Base-by-base conservation (phyloP, 1,140 invertebrate genomes). In the Drosophila miranda region DNA sequence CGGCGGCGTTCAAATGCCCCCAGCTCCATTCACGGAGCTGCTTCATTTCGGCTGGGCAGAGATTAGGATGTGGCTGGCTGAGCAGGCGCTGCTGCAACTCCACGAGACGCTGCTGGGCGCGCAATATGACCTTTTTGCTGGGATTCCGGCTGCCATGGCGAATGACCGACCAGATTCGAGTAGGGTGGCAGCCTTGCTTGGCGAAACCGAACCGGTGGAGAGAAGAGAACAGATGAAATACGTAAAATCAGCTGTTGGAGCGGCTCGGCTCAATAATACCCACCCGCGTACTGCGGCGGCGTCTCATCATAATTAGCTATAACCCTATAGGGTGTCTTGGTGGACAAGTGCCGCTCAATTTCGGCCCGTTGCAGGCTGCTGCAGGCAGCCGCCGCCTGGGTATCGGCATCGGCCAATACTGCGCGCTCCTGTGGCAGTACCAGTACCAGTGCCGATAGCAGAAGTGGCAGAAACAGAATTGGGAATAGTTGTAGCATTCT, bases 91-190 rank as follows among this genome's bases (percentile, higher is more conserved):
- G 59, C 55, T 91, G 89, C 14, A 95, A 73, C 28, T 90, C 38
- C 6, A 91, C 89, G 4, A 95, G 74, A 41, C 91, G 73, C 7
- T 91, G 68, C 48, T 91, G 92, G 74, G 95, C 93, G 23, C 76
- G 75, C 8, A 89, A 67, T 48, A 94, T 93, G 3, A 93, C 83
- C 58, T 93, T 92, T 52, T 90, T 83, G 45, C 92, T 92, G 7
- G 95, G 94, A 90, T 93, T 94, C 57, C 95, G 92, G 19, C 94
- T 94, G 8, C 95, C 95, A 91, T 96, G 95, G 26, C 95, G 92
- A 19, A 95, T 80, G 3, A 95, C 72, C 49, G 94, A 92, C 94
- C 94, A 95, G 43, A 95, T 92, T 75, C 94, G 94, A 52, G 91
- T 91, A 14, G 93, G 90, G 21, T 76, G 75, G 90, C 95, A 95